A percentile compares a stretch with the other conserved stretches of the same genome.
Conservation (phyloP, 2,113 vertebrate species). For the Tragelaphus imberbis region DNA sequence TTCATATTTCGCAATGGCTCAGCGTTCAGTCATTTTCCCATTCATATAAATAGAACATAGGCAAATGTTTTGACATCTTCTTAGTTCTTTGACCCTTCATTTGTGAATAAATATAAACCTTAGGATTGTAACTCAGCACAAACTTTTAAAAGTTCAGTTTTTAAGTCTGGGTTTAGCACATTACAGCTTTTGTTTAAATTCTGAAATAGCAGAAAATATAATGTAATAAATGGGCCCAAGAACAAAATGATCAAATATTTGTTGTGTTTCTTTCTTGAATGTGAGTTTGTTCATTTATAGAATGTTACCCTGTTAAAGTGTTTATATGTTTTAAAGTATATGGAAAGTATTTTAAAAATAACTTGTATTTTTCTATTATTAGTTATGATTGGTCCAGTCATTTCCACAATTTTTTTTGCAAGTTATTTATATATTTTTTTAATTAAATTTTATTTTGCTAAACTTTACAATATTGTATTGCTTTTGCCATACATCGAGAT, state of each 20-base stretch:
- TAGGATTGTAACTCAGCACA: neutral
- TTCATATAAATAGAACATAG: neutral
- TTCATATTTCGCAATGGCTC: neutral
- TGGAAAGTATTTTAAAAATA: slow-evolving; percentile 27
- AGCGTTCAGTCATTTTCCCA: neutral
- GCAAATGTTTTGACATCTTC: neutral
- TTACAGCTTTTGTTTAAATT: slow-evolving; percentile 26
- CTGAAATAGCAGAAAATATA: neutral
- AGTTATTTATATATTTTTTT: too few relatives aligned
- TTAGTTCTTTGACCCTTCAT: neutral
- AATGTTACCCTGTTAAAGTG: neutral
- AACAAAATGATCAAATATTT: neutral
- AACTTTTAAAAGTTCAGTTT: neutral
- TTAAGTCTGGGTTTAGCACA: neutral
- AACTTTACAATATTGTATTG: too few relatives aligned
- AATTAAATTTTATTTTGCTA: too few relatives aligned
- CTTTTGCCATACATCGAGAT: too few relatives aligned
- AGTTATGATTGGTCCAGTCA: neutral
- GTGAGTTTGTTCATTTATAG: neutral
- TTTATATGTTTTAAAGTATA: slow-evolving; percentile 24
- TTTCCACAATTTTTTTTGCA: neutral
- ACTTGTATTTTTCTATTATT: neutral
- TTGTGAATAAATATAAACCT: neutral
- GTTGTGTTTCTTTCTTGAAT: neutral
- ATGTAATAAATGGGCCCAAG: neutral